phyloP scores from a whole-genome alignment of 2,888 invertebrate genomes.

The Melinaea marsaeus region DNA sequence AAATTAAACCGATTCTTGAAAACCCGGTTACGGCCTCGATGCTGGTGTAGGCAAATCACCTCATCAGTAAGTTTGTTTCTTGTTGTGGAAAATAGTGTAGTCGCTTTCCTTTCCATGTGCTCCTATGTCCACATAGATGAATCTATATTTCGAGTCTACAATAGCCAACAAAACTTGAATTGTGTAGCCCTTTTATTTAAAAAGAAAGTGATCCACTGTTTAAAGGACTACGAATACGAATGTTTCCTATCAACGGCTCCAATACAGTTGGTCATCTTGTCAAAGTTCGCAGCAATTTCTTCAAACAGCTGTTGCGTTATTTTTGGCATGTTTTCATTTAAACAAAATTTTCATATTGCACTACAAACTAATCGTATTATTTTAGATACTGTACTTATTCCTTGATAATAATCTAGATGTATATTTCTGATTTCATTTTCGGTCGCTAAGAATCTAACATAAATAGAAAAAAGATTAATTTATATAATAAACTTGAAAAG shows the following conservation, averaged over 20 bases:
- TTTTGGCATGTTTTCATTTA: slow-evolving; percentile 27
- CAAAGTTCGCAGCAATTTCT: not conserved
- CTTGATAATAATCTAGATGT: slow-evolving; percentile 32
- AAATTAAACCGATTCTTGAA: no score
- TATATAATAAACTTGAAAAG: slow-evolving; percentile 29
- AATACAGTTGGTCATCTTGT: slow-evolving; percentile 31
- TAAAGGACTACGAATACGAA: slow-evolving; percentile 25
- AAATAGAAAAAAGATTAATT: slow-evolving; percentile 27
- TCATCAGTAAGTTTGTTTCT: slow-evolving; percentile 29
- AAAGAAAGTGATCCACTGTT: slow-evolving; percentile 33
- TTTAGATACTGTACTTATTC: slow-evolving; percentile 31
- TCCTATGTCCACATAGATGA: slow-evolving; percentile 32
- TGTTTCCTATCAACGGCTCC: slow-evolving; percentile 35
- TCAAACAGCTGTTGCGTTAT: no score
- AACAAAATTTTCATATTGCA: slow-evolving; percentile 31
- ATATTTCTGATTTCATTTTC: slow-evolving; percentile 20
- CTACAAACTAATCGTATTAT: slow-evolving; percentile 29
- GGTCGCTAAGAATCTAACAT: slow-evolving; percentile 25
- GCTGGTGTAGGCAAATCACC: slow-evolving; percentile 22
- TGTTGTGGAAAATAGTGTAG: slow-evolving; percentile 27
- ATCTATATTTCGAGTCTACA: slow-evolving; percentile 29
- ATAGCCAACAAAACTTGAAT: slow-evolving; percentile 33
- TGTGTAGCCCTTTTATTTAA: slow-evolving; percentile 31
- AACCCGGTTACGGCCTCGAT: no score
- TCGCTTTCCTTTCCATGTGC: slow-evolving; percentile 32